Conservation (phyloP, 2,113 vertebrate species). For the Phycodurus eques region DNA sequence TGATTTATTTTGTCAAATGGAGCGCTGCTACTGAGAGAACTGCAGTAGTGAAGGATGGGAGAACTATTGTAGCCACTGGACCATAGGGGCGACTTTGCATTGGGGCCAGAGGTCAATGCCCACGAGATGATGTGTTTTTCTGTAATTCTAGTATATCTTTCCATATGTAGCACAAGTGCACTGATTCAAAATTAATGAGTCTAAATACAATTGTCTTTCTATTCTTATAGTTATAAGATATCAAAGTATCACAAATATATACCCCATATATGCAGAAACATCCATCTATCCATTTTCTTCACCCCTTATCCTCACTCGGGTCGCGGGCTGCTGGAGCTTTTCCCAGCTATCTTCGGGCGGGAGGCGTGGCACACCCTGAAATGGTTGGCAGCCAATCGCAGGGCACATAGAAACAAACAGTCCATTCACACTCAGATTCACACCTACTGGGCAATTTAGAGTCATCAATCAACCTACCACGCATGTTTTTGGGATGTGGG, state of each 20-base stretch:
- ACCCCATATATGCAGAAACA: conserved; percentile 11
- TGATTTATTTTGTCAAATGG: conserved; percentile 57
- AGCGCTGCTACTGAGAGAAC: conserved; percentile 36
- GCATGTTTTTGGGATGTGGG: no score
- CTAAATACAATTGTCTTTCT: neutral
- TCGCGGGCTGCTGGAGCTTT: no score
- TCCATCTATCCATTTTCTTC: no score
- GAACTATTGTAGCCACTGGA: neutral
- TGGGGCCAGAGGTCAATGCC: neutral
- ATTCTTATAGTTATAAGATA: neutral
- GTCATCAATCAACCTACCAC: no score
- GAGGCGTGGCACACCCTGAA: no score
- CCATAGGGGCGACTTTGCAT: neutral
- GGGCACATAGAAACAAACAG: no score
- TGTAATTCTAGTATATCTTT: neutral
- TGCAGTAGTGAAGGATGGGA: conserved; percentile 24
- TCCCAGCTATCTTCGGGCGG: no score
- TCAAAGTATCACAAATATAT: neutral
- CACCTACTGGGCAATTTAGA: no score
- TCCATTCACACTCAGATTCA: no score
- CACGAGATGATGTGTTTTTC: neutral
- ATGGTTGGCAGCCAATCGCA: no score
- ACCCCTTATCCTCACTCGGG: no score
- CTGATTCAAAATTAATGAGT: neutral
- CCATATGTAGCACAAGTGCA: neutral